Base-by-base conservation (phyloP, 2,888 invertebrate species). In the Tinea semifulvella region DNA sequence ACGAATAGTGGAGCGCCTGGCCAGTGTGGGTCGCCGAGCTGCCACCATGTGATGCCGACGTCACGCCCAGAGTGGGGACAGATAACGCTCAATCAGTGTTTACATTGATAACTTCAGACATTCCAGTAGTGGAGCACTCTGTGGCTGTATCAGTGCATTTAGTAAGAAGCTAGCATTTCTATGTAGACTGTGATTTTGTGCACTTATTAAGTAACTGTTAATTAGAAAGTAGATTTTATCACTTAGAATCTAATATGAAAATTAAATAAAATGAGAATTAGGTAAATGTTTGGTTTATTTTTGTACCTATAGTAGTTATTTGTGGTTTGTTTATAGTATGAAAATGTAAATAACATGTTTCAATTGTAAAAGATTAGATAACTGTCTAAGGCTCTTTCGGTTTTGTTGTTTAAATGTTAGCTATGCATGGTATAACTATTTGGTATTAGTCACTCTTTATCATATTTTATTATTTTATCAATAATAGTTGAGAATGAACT, bases 261-360 rank as follows among this genome's bases (percentile, higher is more conserved):
- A 80, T 80, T 79, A 75, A 73, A 71, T 77, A 80, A 79, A 68
- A 80, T 80, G 79, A 77, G 73, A 79, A 65, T 68, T 75, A 72
- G 79, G 79, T 80, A 71, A 65, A 31, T 31, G 28, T n/a, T 54
- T 53, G 42, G 48, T 49, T 53, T 48, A 46, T 48, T 46, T 25
- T 45, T 49, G 44, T 50, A 45, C 48, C 53, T 48, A n/a, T 52
- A 49, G 25, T 45, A 3, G 26, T n/a, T 22, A 8, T 22, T 22
- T 22, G 22, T 22, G 8, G 8, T 22, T 22, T 22, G 8, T 7
- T 22, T 22, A 22, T 22, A 7, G 5, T 22, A 22, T 22, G n/a
- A n/a, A n/a, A n/a, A n/a, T n/a, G n/a, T n/a, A n/a, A n/a, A n/a
- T n/a, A n/a, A n/a, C n/a, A n/a, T n/a, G n/a, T n/a, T n/a, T n/a